phyloP scores from a whole-genome alignment of 2,113 vertebrate genomes.

The Gadus macrocephalus region DNA sequence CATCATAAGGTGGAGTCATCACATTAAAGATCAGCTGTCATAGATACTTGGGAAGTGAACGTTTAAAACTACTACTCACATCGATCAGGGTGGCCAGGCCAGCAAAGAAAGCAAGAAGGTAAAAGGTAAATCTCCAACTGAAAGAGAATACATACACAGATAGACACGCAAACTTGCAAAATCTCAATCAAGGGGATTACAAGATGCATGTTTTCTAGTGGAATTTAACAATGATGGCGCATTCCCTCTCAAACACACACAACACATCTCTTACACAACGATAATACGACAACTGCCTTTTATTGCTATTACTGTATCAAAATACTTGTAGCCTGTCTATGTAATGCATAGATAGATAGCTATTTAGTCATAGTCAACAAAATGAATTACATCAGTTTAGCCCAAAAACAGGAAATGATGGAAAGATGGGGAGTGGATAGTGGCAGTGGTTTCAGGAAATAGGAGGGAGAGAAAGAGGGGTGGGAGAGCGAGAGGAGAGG shows the following conservation, averaged over 20 bases:
- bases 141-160: constrained; percentile 73
- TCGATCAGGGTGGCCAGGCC: constrained; percentile 88
- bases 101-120: constrained; percentile 91
- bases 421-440: too few species aligned
- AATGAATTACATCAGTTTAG: too few species aligned
- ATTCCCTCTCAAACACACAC: constrained; percentile 1
- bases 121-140: constrained; percentile 97
- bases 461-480: too few species aligned
- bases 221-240: background rate
- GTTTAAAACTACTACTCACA: constrained; percentile 74
- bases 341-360: too few species aligned
- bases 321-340: too few species aligned
- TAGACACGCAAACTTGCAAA: constrained; percentile 31
- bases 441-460: too few species aligned
- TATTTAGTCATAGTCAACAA: too few species aligned
- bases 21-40: background rate
- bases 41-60: constrained; percentile 10
- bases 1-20: constrained; percentile 16
- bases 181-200: constrained; percentile 50
- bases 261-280: background rate
- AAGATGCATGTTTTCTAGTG: background rate
- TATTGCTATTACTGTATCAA: constrained; percentile 9
- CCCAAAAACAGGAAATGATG: too few species aligned
- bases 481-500: too few species aligned
- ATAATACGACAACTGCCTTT: constrained; percentile 1